Conservation (phyloP, 2,888 invertebrate species). For the Leptothorax acervorum region DNA sequence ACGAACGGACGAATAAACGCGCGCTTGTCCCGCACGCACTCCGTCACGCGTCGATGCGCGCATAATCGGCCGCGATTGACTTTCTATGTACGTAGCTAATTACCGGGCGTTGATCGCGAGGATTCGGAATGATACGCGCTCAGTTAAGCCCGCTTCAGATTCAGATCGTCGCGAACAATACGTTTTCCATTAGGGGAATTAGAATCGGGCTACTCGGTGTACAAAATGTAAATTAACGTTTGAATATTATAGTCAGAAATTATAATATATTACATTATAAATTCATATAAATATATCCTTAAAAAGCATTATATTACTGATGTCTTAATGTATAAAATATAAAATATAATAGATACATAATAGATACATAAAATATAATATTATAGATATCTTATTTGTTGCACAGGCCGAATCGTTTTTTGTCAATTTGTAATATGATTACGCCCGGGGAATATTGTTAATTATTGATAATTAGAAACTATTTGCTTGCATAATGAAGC, state of each 20-base stretch:
- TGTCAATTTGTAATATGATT: background rate
- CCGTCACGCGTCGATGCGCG: conserved; percentile 31
- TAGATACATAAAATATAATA: background rate
- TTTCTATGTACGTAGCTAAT: conserved; percentile 51
- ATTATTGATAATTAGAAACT: conserved; percentile 24
- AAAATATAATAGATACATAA: no score
- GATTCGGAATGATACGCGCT: background rate
- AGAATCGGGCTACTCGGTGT: background rate
- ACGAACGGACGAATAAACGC: background rate
- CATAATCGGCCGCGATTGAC: conserved; percentile 49
- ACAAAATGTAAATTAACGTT: background rate
- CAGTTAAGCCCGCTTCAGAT: conserved; percentile 15
- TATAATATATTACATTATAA: background rate
- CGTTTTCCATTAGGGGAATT: conserved; percentile 27
- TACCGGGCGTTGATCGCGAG: conserved; percentile 40
- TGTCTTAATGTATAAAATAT: no score
- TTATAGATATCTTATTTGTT: background rate
- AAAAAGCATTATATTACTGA: background rate
- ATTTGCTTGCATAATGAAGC: background rate
- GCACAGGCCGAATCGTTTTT: background rate
- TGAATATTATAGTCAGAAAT: background rate
- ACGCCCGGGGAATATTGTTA: background rate
- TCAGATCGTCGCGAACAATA: background rate
- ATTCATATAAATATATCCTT: background rate
- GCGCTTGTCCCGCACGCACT: background rate